Percentiles rank a stretch among this genome's conserved stretches.
These are phyloP conservation scores for Lineus longissimus DNA, from an alignment of 1,140 invertebrate genomes.

Conservation along the genomic window DNA sequence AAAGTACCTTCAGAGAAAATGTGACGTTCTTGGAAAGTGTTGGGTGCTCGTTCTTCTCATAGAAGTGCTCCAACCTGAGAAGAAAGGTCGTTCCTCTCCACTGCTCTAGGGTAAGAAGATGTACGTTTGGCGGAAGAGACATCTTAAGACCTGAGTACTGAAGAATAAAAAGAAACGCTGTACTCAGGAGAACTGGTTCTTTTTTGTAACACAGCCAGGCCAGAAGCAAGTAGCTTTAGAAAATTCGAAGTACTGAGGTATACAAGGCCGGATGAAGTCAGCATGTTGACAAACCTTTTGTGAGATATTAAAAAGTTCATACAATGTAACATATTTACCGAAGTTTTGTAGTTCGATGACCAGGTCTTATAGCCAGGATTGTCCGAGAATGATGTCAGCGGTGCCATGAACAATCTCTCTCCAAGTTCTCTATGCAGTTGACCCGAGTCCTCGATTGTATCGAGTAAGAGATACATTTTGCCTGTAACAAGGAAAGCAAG, in stretches of 20 bases:
- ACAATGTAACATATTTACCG: too few relatives aligned
- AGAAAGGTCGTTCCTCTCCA: conserved; percentile 46
- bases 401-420: conserved; percentile 45
- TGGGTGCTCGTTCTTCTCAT: conserved; percentile 67
- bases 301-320: too few relatives aligned
- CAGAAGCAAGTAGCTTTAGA: background rate
- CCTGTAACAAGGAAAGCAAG: conserved; percentile 9
- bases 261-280: background rate
- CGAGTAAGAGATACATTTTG: conserved; percentile 24
- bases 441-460: conserved; percentile 34
- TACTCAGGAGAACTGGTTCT: too few relatives aligned
- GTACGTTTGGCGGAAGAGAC: conserved; percentile 69
- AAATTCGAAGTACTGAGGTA: conserved; percentile 1
- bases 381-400: conserved; percentile 39
- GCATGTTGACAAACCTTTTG: too few relatives aligned
- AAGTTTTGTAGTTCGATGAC: conserved; percentile 3
- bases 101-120: conserved; percentile 80
- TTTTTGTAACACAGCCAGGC: too few relatives aligned
- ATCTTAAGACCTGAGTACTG: conserved; percentile 52
- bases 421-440: conserved; percentile 43
- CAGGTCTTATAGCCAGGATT: conserved; percentile 11
- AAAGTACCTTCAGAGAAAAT: conserved; percentile 20
- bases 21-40: conserved; percentile 58
- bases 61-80: conserved; percentile 79
- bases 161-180: conserved; percentile 36